A percentile compares a stretch with the other conserved stretches of the same genome.
phyloP scores from a whole-genome alignment of 2,888 invertebrate species.

The Stenichneumon culpator region DNA sequence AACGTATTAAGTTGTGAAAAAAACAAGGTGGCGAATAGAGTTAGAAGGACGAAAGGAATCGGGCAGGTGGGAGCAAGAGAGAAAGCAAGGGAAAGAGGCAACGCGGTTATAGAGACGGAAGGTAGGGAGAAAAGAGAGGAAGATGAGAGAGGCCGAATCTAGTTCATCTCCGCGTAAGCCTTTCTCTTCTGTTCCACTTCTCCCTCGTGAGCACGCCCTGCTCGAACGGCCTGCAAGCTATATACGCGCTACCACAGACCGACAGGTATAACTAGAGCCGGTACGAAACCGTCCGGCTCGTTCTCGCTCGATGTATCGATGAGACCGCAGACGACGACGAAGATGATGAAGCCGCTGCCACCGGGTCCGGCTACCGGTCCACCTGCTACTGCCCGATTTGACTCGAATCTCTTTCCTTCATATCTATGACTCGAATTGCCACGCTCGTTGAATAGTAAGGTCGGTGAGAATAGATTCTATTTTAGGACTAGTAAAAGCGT shows the following conservation, averaged over 20 bases:
- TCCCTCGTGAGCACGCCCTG: conserved; percentile 67
- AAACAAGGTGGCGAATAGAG: conserved; percentile 47
- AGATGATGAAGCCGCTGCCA: conserved; percentile 43
- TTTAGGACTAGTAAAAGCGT: not conserved
- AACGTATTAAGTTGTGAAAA: conserved; percentile 8
- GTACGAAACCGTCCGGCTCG: conserved; percentile 78
- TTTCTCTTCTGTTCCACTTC: conserved; percentile 85
- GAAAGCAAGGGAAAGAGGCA: conserved; percentile 12
- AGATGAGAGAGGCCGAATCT: conserved; percentile 81
- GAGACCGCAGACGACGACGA: conserved; percentile 57
- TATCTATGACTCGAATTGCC: conserved; percentile 48
- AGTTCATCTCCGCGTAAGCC: conserved; percentile 84
- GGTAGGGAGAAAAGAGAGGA: conserved; percentile 70
- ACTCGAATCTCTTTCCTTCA: conserved; percentile 28
- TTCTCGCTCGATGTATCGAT: conserved; percentile 73
- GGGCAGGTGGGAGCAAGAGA: conserved; percentile 41
- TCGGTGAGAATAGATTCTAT: conserved; percentile 10
- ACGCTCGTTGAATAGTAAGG: conserved; percentile 9
- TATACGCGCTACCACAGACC: conserved; percentile 70
- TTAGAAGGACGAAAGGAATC: conserved; percentile 49
- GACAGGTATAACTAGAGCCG: conserved; percentile 82
- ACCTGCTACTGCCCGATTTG: conserved; percentile 35
- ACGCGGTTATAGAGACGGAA: conserved; percentile 52
- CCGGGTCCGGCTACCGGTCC: conserved; percentile 29
- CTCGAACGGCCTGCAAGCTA: conserved; percentile 64